phyloP scores from a whole-genome alignment of 2,113 vertebrate genomes.

The Uria lomvia region DNA sequence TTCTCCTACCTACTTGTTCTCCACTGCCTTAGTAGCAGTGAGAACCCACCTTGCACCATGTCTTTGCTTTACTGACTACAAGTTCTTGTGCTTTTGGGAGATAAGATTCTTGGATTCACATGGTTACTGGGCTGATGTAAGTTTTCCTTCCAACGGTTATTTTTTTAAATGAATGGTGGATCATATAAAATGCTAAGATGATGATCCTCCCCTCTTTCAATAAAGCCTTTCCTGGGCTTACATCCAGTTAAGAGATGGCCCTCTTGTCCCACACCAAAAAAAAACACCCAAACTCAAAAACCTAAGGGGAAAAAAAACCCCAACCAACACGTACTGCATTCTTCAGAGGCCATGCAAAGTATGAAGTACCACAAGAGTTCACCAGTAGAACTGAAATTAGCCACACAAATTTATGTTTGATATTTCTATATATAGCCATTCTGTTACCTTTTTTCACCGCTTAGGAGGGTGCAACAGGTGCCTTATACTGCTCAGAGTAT shows the following conservation, averaged over 20 bases:
- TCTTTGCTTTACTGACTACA: background rate
- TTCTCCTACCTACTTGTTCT: background rate
- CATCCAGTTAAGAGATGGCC: background rate
- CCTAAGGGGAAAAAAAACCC: rapidly evolving
- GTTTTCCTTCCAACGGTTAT: background rate
- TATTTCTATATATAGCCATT: background rate
- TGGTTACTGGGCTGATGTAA: background rate
- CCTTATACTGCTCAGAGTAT: background rate
- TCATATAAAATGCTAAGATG: background rate
- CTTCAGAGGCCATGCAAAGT: background rate
- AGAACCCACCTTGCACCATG: background rate
- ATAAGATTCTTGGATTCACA: background rate
- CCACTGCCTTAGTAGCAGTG: background rate
- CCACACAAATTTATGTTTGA: background rate
- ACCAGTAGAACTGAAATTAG: background rate
- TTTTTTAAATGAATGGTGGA: background rate
- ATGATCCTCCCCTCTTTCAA: background rate
- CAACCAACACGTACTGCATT: background rate
- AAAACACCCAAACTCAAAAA: background rate
- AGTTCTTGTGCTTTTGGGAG: background rate
- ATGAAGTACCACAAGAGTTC: background rate
- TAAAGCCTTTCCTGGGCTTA: background rate
- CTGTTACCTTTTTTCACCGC: background rate
- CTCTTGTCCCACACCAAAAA: background rate
- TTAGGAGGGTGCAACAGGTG: background rate